phyloP scores from a whole-genome alignment of 2,888 invertebrate species.

The Tenthredo scrophulariae region DNA sequence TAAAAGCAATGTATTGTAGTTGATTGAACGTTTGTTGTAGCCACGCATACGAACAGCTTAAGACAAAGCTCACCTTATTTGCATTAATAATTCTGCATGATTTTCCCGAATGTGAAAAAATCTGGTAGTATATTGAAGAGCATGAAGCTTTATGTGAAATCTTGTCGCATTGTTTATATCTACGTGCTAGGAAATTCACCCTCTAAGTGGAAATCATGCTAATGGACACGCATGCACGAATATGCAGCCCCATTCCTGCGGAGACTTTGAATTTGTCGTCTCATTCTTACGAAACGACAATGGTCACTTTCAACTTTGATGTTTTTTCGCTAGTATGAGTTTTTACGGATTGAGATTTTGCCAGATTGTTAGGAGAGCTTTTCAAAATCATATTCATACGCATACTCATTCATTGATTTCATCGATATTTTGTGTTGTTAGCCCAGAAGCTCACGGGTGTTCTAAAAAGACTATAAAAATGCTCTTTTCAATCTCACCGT shows the following conservation, averaged over 20 bases:
- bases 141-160: neutral
- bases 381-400: neutral
- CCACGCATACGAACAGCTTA: neutral
- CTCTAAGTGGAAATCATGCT: conserved; percentile 5
- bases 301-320: neutral
- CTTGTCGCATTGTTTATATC: neutral
- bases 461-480: neutral
- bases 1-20: neutral
- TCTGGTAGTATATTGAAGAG: neutral
- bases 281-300: neutral
- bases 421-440: neutral
- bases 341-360: neutral
- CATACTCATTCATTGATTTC: neutral
- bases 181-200: conserved; percentile 8
- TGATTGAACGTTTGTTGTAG: neutral
- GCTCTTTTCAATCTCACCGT: neutral
- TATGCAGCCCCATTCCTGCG: neutral
- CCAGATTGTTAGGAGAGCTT: neutral
- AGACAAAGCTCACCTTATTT: neutral
- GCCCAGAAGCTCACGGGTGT: neutral
- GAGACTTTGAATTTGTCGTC: conserved; percentile 6
- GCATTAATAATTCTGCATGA: neutral
- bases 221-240: conserved; percentile 25
- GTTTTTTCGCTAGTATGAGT: neutral
- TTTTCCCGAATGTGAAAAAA: neutral